A percentile compares a stretch with the other conserved stretches of the same genome.
Evolutionary conservation across 1,140 invertebrate genomes (phyloP).

Genomic region (Heliconius melpomene): DNA sequence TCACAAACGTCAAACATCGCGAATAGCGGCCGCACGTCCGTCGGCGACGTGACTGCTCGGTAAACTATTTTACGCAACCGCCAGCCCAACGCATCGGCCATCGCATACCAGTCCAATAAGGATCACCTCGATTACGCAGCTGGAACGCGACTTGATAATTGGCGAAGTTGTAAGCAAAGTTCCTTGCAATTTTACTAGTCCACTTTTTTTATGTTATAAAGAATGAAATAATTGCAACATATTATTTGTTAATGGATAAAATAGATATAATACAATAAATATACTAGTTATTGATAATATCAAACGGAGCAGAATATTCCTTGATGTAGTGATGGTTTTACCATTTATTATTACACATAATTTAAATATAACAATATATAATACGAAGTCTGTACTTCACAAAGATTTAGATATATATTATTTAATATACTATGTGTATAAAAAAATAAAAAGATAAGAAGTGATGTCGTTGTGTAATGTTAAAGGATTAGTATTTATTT

Average conservation of each 20-base stretch:
- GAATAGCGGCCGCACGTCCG: conserved; percentile 52
- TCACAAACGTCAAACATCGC: conserved; percentile 44
- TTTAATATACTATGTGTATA: neutral
- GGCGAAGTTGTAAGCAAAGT: conserved; percentile 61
- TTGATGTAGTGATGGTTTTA: too few species aligned
- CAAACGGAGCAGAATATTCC: too few species aligned
- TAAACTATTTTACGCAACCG: conserved; percentile 73
- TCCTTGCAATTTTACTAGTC: conserved; percentile 28
- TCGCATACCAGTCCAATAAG: conserved; percentile 74
- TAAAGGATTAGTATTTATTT: neutral
- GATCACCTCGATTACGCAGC: conserved; percentile 73
- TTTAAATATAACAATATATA: neutral
- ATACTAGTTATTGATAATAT: too few species aligned
- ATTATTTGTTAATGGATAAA: too few species aligned
- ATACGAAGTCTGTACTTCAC: neutral
- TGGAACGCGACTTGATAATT: conserved; percentile 63
- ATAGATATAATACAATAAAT: too few species aligned
- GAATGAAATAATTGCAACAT: neutral
- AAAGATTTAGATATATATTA: neutral
- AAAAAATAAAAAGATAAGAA: neutral
- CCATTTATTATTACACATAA: neutral
- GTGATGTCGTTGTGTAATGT: neutral
- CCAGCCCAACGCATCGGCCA: conserved; percentile 53
- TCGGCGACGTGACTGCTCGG: conserved; percentile 49
- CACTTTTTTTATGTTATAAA: neutral